A percentile compares a stretch with the other conserved stretches of the same genome.
phyloP scores from a whole-genome alignment of 2,888 invertebrate genomes.

The Leucoma salicis region DNA sequence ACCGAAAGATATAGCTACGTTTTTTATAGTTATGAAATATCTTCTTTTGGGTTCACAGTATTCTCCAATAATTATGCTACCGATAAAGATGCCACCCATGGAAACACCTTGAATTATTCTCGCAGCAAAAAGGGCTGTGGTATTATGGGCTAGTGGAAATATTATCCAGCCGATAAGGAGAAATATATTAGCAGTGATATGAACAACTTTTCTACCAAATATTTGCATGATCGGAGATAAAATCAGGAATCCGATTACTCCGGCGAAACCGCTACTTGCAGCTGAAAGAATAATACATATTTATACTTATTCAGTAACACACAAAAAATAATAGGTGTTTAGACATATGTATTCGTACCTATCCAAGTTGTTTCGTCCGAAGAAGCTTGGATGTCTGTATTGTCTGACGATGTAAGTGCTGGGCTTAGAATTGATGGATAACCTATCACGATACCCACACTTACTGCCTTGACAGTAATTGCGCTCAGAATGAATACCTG shows the following conservation, averaged over 20 bases:
- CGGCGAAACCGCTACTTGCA: neutral
- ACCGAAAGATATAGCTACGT: neutral
- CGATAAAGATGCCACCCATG: slow-evolving; percentile 25
- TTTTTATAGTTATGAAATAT: neutral
- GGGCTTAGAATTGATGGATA: slow-evolving; percentile 44
- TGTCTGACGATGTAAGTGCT: slow-evolving; percentile 33
- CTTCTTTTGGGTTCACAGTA: slow-evolving; percentile 1
- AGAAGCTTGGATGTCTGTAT: slow-evolving; percentile 35
- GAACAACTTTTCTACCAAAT: slow-evolving; percentile 23
- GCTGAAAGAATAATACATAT: neutral
- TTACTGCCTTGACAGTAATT: slow-evolving; percentile 25
- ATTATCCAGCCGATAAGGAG: slow-evolving; percentile 39
- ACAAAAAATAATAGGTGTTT: neutral
- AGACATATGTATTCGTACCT: slow-evolving; percentile 24
- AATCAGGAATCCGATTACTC: neutral
- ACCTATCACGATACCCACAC: slow-evolving; percentile 36
- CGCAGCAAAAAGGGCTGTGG: slow-evolving; percentile 33
- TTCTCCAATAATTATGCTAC: neutral
- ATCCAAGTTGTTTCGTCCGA: slow-evolving; percentile 46
- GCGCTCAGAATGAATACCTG: slow-evolving; percentile 35
- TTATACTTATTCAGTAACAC: neutral
- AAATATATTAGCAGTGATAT: neutral
- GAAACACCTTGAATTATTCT: slow-evolving; percentile 36
- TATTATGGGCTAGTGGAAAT: slow-evolving; percentile 33
- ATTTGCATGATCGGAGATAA: slow-evolving; percentile 26